phyloP scores from a whole-genome alignment of 2,888 invertebrate species.

The Apamea monoglypha region DNA sequence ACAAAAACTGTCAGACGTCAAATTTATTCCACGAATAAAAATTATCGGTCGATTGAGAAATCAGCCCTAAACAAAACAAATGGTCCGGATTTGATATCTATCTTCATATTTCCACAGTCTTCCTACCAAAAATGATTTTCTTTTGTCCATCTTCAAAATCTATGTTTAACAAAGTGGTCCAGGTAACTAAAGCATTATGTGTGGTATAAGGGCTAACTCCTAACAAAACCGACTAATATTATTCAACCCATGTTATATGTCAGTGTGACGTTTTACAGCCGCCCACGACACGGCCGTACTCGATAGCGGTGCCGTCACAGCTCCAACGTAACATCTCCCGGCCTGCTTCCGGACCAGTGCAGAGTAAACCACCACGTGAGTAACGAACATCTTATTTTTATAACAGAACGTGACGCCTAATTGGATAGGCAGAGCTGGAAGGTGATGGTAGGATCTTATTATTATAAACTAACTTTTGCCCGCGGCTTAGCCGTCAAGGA shows the following conservation, averaged over 20 bases:
- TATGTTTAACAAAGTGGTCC: constrained; percentile 20
- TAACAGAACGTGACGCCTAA: background rate
- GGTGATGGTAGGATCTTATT: background rate
- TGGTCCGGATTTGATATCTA: background rate
- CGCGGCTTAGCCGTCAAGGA: background rate
- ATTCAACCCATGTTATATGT: constrained; percentile 9
- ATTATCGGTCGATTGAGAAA: no score
- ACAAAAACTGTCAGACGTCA: no score
- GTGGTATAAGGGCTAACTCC: constrained; percentile 23
- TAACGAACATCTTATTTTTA: constrained; percentile 6
- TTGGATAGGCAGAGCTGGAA: background rate
- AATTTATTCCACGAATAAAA: no score
- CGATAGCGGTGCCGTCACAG: constrained; percentile 80
- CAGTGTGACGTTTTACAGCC: constrained; percentile 74
- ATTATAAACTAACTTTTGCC: background rate
- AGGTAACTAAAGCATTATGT: constrained; percentile 10
- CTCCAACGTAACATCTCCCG: constrained; percentile 70
- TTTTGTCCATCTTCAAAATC: background rate
- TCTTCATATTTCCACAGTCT: background rate
- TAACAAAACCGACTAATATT: constrained; percentile 5
- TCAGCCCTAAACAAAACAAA: background rate
- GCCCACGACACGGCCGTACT: constrained; percentile 80
- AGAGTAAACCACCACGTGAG: constrained; percentile 76
- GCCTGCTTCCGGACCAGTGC: constrained; percentile 78
- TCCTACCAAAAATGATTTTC: background rate